These are phyloP conservation scores for Chouioia cunea DNA, from an alignment of 2,888 invertebrate species.

Conservation along the genomic window DNA sequence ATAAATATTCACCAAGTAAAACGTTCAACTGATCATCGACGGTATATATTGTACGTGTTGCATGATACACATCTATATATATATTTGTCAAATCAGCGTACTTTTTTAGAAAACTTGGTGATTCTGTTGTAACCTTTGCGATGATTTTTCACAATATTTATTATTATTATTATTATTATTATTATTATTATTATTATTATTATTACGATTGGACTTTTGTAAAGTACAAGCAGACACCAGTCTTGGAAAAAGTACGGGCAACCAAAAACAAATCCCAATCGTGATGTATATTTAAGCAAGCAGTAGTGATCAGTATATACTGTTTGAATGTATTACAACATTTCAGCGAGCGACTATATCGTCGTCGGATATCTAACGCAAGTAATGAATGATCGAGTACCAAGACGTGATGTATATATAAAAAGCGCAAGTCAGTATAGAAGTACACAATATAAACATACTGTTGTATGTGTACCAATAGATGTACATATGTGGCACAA, in stretches of 20 bases:
- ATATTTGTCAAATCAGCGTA: slow-evolving; percentile 8
- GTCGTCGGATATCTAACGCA: no score
- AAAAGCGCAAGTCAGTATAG: slow-evolving; percentile 1
- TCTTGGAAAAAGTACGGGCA: slow-evolving; percentile 30
- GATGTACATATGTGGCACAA: no score
- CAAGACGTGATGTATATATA: not conserved
- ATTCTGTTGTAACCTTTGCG: slow-evolving; percentile 10
- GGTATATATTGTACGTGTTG: no score
- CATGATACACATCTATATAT: not conserved
- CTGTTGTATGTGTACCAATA: no score
- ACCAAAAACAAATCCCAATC: slow-evolving; percentile 14
- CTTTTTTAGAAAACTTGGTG: slow-evolving; percentile 21
- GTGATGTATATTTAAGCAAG: slow-evolving; percentile 38
- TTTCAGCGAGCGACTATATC: slow-evolving; percentile 8
- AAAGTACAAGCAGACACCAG: slow-evolving; percentile 26
- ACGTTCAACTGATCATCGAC: not conserved
- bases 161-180: not conserved
- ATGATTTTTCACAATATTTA: not conserved
- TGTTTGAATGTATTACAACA: slow-evolving; percentile 4
- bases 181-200: not conserved
- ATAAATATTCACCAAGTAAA: slow-evolving; percentile 30
- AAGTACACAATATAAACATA: slow-evolving; percentile 6
- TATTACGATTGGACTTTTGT: no score
- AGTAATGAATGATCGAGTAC: no score
- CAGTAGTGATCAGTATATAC: slow-evolving; percentile 22